These are phyloP conservation scores for Zapornia atra DNA, from an alignment of 2,113 vertebrate species.

Conservation along the genomic window DNA sequence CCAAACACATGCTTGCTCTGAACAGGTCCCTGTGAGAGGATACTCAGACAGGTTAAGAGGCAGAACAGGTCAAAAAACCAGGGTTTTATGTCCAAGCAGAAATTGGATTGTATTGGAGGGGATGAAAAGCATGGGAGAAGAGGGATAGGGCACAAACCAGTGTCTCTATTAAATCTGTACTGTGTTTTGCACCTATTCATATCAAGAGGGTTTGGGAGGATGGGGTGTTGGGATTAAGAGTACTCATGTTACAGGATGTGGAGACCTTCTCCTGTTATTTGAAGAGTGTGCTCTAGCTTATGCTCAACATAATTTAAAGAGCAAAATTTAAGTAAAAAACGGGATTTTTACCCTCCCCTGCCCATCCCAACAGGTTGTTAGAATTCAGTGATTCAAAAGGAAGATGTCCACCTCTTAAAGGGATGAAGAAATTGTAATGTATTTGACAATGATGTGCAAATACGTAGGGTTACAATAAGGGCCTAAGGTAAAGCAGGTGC, in stretches of 20 bases:
- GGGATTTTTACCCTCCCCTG: not conserved
- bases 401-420: not conserved
- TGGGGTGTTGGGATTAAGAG: not conserved
- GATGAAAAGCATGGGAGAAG: not conserved
- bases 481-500: not conserved
- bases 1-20: not conserved
- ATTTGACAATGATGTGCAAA: not conserved
- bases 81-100: not conserved
- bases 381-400: not conserved
- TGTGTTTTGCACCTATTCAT: not conserved
- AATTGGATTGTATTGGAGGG: rapidly evolving
- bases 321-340: not conserved
- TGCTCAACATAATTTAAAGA: not conserved
- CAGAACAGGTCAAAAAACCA: not conserved
- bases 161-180: not conserved
- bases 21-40: not conserved
- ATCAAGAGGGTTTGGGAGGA: rapidly evolving
- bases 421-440: not conserved
- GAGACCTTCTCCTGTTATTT: not conserved
- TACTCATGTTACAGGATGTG: not conserved
- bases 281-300: not conserved
- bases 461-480: not conserved
- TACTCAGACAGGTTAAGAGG: not conserved
- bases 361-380: not conserved
- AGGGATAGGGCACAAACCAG: not conserved